Percentiles rank a stretch among this genome's conserved stretches.
Evolutionary conservation across 2,797 vertebrate genomes (phyloP).

Genomic region (Oreortyx pictus): DNA sequence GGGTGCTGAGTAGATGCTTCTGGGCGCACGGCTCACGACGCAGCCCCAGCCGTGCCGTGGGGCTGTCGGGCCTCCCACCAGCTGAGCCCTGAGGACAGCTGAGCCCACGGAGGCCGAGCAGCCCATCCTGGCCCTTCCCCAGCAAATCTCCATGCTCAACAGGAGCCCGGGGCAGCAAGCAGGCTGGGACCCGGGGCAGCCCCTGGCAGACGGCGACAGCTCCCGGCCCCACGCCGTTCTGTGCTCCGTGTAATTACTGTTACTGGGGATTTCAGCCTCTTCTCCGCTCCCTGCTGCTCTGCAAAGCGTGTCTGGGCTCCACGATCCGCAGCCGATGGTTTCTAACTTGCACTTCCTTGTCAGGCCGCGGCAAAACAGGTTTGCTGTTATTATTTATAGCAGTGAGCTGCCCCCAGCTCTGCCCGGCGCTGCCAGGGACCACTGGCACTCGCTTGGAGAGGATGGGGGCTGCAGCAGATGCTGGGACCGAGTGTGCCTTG

Average conservation of each 20-base stretch:
- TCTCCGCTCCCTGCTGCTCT: background rate
- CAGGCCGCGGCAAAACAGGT: background rate
- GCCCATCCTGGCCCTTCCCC: rapidly evolving
- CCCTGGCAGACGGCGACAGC: background rate
- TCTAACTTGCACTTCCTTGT: background rate
- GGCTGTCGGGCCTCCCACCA: background rate
- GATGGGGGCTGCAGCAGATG: background rate
- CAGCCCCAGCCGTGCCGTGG: rapidly evolving
- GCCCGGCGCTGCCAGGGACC: background rate
- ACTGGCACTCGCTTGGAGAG: background rate
- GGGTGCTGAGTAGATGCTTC: background rate
- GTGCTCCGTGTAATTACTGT: background rate
- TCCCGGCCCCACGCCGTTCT: background rate
- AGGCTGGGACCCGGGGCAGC: background rate
- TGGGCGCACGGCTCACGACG: rapidly evolving
- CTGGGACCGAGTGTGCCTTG: background rate
- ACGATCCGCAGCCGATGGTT: background rate
- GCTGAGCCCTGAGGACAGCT: rapidly evolving
- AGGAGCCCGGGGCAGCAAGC: rapidly evolving
- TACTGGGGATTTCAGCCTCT: background rate
- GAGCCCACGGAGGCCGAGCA: rapidly evolving
- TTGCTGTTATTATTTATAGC: background rate
- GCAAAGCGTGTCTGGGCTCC: rapidly evolving
- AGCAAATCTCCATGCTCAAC: background rate
- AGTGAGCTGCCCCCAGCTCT: background rate